Percentiles rank a stretch among this genome's conserved stretches.
phyloP scores from a whole-genome alignment of 2,113 vertebrate species.

The Oostethus manadensis region DNA sequence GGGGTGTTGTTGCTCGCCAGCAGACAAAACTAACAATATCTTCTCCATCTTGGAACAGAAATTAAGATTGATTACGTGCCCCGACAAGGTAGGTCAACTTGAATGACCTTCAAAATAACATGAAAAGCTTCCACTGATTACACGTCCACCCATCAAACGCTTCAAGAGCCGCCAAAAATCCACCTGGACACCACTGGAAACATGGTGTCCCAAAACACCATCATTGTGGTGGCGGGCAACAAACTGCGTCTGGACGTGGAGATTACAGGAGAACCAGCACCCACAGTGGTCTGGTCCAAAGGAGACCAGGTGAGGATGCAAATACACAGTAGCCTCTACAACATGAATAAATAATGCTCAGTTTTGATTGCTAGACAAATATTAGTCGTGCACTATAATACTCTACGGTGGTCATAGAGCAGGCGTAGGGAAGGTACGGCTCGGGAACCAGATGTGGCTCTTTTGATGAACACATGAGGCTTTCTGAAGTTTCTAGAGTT shows the following conservation, averaged over 20 bases:
- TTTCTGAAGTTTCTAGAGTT: too few relatives aligned
- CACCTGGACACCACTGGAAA: conserved; percentile 84
- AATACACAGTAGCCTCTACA: too few relatives aligned
- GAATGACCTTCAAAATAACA: not conserved
- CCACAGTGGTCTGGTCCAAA: conserved; percentile 77
- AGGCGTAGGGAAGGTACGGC: too few relatives aligned
- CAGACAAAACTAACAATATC: not conserved
- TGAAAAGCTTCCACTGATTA: not conserved
- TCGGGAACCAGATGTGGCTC: too few relatives aligned
- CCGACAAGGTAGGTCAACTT: conserved; percentile 78
- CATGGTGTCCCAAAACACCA: conserved; percentile 78
- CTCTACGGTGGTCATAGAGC: too few relatives aligned
- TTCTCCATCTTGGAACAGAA: conserved; percentile 67
- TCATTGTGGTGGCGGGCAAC: conserved; percentile 89
- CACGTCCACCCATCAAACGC: not conserved
- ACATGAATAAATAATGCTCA: not conserved
- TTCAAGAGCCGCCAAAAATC: conserved; percentile 85
- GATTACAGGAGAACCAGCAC: conserved; percentile 83
- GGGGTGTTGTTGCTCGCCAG: conserved; percentile 12
- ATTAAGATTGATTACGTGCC: conserved; percentile 92
- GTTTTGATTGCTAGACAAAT: too few relatives aligned
- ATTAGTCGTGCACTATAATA: too few relatives aligned
- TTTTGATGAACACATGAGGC: too few relatives aligned
- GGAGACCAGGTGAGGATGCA: conserved; percentile 62
- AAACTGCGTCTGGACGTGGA: conserved; percentile 85